A percentile compares a stretch with the other conserved stretches of the same genome.
phyloP scores from a whole-genome alignment of 2,888 invertebrate species.

The Frankliniella fusca region DNA sequence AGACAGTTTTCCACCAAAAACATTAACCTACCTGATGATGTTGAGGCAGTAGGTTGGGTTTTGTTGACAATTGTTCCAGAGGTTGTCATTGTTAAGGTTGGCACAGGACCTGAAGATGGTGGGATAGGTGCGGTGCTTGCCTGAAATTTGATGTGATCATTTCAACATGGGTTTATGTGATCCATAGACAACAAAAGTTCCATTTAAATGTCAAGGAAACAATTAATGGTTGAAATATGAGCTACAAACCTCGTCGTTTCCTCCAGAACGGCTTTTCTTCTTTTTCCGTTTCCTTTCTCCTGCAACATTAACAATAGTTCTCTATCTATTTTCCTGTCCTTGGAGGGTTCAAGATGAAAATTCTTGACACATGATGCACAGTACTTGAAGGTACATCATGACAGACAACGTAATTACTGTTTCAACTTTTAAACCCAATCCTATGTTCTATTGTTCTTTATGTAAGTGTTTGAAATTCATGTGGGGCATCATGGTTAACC shows the following conservation, averaged over 20 bases:
- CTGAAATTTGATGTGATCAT: neutral
- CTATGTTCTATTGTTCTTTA: too few species aligned
- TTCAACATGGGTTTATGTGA: neutral
- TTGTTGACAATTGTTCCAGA: conserved; percentile 42
- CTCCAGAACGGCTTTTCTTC: conserved; percentile 15
- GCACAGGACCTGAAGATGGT: conserved; percentile 32
- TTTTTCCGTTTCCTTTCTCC: conserved; percentile 5
- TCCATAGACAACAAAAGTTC: too few species aligned
- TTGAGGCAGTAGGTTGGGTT: conserved; percentile 42
- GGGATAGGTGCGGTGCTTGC: neutral
- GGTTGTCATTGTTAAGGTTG: conserved; percentile 40
- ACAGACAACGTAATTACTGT: too few species aligned
- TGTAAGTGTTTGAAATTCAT: too few species aligned
- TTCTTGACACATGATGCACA: too few species aligned
- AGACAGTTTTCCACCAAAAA: neutral
- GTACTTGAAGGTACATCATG: too few species aligned
- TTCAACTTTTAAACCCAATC: too few species aligned
- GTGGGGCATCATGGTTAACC: too few species aligned
- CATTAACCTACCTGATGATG: neutral
- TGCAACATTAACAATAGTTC: neutral
- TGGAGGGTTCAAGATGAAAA: neutral
- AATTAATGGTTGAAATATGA: too few species aligned
- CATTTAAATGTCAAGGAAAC: too few species aligned
- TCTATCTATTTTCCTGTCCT: neutral
- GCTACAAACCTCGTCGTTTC: neutral